Evolutionary conservation across 2,888 invertebrate genomes (phyloP).

Genomic region (Nomada fabriciana): DNA sequence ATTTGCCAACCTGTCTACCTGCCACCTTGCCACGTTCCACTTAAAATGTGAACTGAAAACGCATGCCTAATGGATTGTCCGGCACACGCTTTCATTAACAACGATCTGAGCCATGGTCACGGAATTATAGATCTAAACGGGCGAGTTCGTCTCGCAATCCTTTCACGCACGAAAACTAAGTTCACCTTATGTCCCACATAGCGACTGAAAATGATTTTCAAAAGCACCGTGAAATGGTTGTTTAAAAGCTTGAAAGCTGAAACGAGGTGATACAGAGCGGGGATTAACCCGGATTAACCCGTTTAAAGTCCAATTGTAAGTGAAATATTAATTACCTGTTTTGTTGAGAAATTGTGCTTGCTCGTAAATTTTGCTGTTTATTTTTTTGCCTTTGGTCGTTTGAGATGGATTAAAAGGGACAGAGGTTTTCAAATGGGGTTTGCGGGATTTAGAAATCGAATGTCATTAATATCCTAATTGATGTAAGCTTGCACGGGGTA

Average conservation of each 20-base stretch:
- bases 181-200: not conserved
- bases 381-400: not conserved
- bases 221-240: not conserved
- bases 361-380: not conserved
- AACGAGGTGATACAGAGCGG: not conserved
- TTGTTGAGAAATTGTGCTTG: not conserved
- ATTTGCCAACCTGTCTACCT: slow-evolving; percentile 48
- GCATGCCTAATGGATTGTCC: slow-evolving; percentile 36
- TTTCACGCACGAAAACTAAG: slow-evolving; percentile 1
- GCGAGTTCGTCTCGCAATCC: slow-evolving; percentile 2
- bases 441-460: not conserved
- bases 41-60: slow-evolving; percentile 54
- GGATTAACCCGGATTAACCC: not conserved
- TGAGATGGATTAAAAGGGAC: too few relatives aligned
- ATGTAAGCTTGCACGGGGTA: too few relatives aligned
- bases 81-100: slow-evolving; percentile 34
- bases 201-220: not conserved
- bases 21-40: slow-evolving; percentile 44
- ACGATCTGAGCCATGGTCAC: not conserved
- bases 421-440: not conserved
- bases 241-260: not conserved
- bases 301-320: not conserved
- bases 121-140: not conserved
- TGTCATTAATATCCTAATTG: not conserved
- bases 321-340: not conserved